Percentiles rank a stretch among this genome's conserved stretches.
Conservation (phyloP, 30 jellyfish, hydroid and myxozoan genomes). For the Chrysaora quinquecirrha region DNA sequence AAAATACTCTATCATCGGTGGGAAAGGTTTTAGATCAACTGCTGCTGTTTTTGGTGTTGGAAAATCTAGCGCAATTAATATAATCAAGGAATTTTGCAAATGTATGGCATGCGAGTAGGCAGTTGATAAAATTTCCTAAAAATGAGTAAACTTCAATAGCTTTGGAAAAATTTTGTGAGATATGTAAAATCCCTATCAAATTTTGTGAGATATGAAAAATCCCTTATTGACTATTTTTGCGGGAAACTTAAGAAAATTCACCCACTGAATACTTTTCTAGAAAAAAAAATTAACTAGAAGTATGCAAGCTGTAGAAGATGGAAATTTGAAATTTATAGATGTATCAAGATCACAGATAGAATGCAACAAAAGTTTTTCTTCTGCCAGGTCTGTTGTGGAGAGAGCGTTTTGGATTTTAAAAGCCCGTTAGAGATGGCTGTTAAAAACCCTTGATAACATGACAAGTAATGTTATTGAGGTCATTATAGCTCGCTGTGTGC, state of each 20-base stretch:
- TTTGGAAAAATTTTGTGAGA: conserved; percentile 27
- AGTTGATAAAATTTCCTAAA: conserved; percentile 45
- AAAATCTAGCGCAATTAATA: conserved; percentile 52
- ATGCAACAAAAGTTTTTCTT: conserved; percentile 40
- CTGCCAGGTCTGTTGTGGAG: conserved; percentile 61
- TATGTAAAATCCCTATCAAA: conserved; percentile 23
- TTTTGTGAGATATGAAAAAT: conserved; percentile 4
- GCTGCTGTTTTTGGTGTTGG: too few species aligned
- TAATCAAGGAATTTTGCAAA: conserved; percentile 21
- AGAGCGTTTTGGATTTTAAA: conserved; percentile 62
- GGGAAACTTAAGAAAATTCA: not conserved
- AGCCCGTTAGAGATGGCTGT: conserved; percentile 44
- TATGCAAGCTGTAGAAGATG: conserved; percentile 78
- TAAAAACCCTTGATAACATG: conserved; percentile 49
- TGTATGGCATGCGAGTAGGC: conserved; percentile 2
- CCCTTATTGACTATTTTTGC: too few species aligned
- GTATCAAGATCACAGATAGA: conserved; percentile 42
- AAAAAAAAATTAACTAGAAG: conserved; percentile 39
- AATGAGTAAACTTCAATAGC: conserved; percentile 26
- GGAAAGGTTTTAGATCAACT: conserved; percentile 61
- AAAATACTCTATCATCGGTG: too few species aligned
- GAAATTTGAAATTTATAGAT: conserved; percentile 39
- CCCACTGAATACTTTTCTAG: not conserved
- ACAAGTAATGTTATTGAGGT: conserved; percentile 33
- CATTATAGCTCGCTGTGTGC: conserved; percentile 59